Evolutionary conservation across 2,113 vertebrate species (phyloP).

Genomic region (Engystomops pustulosus): DNA sequence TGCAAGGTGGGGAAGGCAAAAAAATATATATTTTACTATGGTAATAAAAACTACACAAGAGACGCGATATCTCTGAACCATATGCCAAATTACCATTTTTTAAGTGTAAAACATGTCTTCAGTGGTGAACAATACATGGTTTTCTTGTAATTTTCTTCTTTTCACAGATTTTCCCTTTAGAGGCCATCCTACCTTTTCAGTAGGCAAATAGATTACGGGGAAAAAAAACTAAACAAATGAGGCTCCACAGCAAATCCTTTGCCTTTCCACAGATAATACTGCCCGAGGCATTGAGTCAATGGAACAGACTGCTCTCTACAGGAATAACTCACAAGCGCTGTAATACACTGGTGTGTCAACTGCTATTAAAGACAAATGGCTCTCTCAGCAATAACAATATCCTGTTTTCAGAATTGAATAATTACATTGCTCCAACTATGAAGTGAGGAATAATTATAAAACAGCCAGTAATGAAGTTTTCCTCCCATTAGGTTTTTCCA

Average conservation of each 20-base stretch:
- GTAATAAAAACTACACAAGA: constrained; percentile 4
- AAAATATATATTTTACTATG: neutral
- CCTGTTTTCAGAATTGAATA: constrained; percentile 65
- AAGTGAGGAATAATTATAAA: constrained; percentile 67
- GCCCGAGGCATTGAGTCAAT: constrained; percentile 51
- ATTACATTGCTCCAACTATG: constrained; percentile 63
- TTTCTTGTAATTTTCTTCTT: constrained; percentile 26
- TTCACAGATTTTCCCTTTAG: constrained; percentile 45
- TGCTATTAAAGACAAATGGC: constrained; percentile 66
- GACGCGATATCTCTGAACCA: neutral
- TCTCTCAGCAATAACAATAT: constrained; percentile 69
- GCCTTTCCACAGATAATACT: constrained; percentile 56
- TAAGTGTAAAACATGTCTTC: constrained; percentile 11
- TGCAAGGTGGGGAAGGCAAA: constrained; percentile 1
- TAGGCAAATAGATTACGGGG: constrained; percentile 40
- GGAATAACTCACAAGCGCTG: constrained; percentile 59
- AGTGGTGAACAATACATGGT: neutral
- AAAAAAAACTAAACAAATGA: constrained; percentile 56
- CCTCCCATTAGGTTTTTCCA: constrained; percentile 27
- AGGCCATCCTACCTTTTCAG: constrained; percentile 56
- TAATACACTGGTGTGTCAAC: constrained; percentile 63
- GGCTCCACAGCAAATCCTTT: constrained; percentile 34
- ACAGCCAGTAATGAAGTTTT: constrained; percentile 61
- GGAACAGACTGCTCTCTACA: constrained; percentile 53
- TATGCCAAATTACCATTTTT: constrained; percentile 27